Conservation (phyloP, 2,113 vertebrate species). For the Chrysochloris asiatica region DNA sequence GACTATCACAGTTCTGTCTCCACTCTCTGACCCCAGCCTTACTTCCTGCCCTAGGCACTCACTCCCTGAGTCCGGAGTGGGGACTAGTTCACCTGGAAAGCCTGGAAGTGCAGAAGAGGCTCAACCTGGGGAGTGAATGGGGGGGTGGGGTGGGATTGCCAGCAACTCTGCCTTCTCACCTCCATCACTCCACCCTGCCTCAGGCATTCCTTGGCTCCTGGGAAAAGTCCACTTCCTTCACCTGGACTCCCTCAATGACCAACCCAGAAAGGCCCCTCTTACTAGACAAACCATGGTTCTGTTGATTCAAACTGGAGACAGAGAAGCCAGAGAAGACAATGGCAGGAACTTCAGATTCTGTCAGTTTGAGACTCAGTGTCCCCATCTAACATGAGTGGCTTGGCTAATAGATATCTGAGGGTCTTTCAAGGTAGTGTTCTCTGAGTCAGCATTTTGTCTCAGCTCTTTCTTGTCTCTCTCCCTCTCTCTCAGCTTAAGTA, state of each 20-base stretch:
- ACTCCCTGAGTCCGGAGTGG: slow-evolving; percentile 10
- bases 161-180: neutral
- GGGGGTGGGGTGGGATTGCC: neutral
- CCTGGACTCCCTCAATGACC: neutral
- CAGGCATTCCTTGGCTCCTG: neutral
- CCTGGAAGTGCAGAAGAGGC: neutral
- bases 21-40: neutral
- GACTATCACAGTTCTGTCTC: slow-evolving; percentile 5
- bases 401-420: neutral
- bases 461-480: neutral
- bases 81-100: neutral
- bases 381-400: neutral
- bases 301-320: neutral
- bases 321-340: neutral
- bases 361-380: neutral
- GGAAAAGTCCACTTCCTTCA: neutral
- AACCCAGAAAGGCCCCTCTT: neutral
- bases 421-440: neutral
- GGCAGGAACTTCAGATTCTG: neutral
- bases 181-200: neutral
- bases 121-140: neutral
- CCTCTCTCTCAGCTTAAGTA: neutral
- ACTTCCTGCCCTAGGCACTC: neutral
- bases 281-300: slow-evolving; percentile 25
- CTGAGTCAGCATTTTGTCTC: neutral